A percentile compares a stretch with the other conserved stretches of the same genome.
Evolutionary conservation across 2,113 vertebrate species (phyloP).

Genomic region (Brachypteracias leptosomus): DNA sequence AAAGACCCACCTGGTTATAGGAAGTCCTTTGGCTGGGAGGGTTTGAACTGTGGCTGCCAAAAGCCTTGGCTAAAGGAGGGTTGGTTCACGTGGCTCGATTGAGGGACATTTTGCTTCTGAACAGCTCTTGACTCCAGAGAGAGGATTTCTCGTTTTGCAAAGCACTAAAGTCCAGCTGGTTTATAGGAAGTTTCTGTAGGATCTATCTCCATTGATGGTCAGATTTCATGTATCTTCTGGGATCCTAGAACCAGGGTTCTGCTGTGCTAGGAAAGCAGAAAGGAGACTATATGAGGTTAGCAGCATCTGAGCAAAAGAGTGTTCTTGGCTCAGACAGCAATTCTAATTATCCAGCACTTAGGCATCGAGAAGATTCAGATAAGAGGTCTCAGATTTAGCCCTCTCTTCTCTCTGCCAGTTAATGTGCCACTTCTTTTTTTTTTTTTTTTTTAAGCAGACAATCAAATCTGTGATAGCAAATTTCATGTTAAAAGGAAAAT

Average conservation of each 20-base stretch:
- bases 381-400: conserved; percentile 61
- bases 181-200: neutral
- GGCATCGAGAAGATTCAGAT: conserved; percentile 35
- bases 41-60: neutral
- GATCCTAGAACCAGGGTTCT: neutral
- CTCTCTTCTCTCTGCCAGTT: conserved; percentile 42
- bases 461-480: conserved; percentile 9
- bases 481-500: neutral
- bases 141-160: neutral
- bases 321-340: conserved; percentile 9
- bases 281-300: neutral
- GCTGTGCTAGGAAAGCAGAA: neutral
- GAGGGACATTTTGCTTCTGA: neutral
- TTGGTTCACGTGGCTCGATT: neutral
- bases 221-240: neutral
- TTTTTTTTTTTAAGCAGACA: conserved; percentile 4
- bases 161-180: neutral
- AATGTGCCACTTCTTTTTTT: neutral
- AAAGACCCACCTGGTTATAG: neutral
- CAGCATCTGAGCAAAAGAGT: conserved; percentile 5
- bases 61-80: neutral
- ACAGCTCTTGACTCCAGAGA: neutral
- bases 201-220: neutral
- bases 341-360: conserved; percentile 60
- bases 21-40: neutral